Evolutionary conservation across 2,888 invertebrate genomes (phyloP), one percentile per base, ranked within the genome.

Genomic region (Xylocampa areola): DNA sequence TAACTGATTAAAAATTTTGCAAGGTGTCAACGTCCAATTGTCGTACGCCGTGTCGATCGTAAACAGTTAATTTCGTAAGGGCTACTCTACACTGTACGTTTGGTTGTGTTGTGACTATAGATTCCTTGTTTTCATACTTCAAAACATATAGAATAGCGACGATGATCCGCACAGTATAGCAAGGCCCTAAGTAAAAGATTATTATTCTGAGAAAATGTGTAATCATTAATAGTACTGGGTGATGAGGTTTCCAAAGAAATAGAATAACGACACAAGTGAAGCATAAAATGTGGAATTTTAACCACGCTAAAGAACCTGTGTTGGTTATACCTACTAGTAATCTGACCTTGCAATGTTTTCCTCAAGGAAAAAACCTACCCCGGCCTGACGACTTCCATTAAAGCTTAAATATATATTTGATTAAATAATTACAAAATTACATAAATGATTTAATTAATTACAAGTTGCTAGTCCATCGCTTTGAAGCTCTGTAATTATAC

Each of bases 1-100:
- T 65, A 59, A 45, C 60, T 70, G 68, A 73, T 75, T 75, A 75
- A 48, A 73, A 59, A 76, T 73, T 75, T 76, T 57, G 74, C 75
- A 76, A 68, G 75, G 71, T 75, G 50, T 63, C 60, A 52, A 66
- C 52, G 69, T 57, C 43, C 58, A 59, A 67, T 67, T 60, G 73
- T 76, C 58, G 55, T 57, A 60, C 60, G 49, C 44, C 63, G 64
- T 63, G 61, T 55, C 67, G 43, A 27, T 49, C 37, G 23, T 57
- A 43, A 52, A 68, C 62, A 59, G 68, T 64, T 70, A 59, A 44
- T 43, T 50, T 5, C 17, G 54, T 51, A 51, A 45, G 39, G 53
- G 33, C n/a, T n/a, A n/a, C n/a, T n/a, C n/a, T n/a, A n/a, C n/a
- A n/a, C n/a, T n/a, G n/a, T n/a, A n/a, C n/a, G n/a, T n/a, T n/a